Evolutionary conservation across 2,113 vertebrate genomes (phyloP), one percentile per base, ranked within the genome.

Genomic region (Rana temporaria): DNA sequence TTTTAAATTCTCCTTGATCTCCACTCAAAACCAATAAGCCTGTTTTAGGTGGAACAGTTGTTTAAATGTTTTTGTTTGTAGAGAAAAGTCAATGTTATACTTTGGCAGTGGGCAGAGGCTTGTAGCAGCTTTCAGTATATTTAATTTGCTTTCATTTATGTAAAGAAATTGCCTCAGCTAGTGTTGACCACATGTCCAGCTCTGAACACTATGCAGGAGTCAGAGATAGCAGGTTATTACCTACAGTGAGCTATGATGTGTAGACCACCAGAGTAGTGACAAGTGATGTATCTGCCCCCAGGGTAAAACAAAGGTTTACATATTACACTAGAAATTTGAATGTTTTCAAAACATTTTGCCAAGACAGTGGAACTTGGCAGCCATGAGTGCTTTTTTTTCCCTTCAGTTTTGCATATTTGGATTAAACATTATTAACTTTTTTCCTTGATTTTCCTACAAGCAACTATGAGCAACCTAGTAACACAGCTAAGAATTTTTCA

Each of bases 301-400:
- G 95, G 95, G 93, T 95, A 82, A 97, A 95, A 96, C 94, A 96
- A 96, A 96, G 95, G 94, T 97, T 97, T 97, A 97, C 94, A 96
- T 97, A 97, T 97, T 97, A 96, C 95, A 98, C 95, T 97, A 97
- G 95, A 95, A 97, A 97, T 97, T 97, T 96, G 90, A 96, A 94
- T 97, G 96, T 96, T 97, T 98, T 98, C 95, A 96, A 97, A 98
- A 97, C 95, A 96, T 93, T 94, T 96, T 97, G 96, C 97, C 97
- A 97, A 96, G 97, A 97, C 95, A 96, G 95, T 97, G 96, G 95
- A 94, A 97, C 92, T 88, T 97, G 96, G 96, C 96, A 96, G 93
- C 90, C 91, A 88, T 82, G 85, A 90, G 90, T 94, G 87, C 93
- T 92, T 95, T 94, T 95, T 94, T 82, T 62, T 60, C 42, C 68